These are phyloP conservation scores for Gila robusta DNA, from an alignment of 2,797 vertebrate species.

Conservation along the genomic window DNA sequence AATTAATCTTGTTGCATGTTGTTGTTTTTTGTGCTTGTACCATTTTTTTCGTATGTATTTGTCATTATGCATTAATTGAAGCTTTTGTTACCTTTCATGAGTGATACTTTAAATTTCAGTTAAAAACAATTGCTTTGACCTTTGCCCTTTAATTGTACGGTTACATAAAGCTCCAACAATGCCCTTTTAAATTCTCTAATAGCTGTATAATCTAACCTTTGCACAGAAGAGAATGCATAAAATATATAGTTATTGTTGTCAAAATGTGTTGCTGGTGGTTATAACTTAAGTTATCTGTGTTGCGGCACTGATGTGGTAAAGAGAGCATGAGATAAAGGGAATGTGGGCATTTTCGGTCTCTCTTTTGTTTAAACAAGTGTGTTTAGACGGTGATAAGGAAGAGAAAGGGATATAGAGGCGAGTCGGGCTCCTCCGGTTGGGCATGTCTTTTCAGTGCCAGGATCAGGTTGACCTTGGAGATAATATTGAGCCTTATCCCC, in stretches of 20 bases:
- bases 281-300: constrained; percentile 74
- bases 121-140: constrained; percentile 27
- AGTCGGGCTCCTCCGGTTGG: constrained; percentile 48
- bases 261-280: constrained; percentile 75
- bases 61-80: constrained; percentile 8
- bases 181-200: constrained; percentile 24
- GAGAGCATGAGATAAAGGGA: constrained; percentile 61
- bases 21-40: constrained; percentile 1
- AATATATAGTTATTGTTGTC: constrained; percentile 71
- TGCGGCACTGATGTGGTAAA: constrained; percentile 71
- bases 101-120: constrained; percentile 10
- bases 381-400: constrained; percentile 64
- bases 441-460: constrained; percentile 56
- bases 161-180: background rate
- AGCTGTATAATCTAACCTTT: constrained; percentile 36
- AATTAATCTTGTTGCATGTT: constrained; percentile 22
- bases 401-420: constrained; percentile 53
- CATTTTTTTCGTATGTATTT: background rate
- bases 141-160: constrained; percentile 10
- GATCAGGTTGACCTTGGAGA: constrained; percentile 68
- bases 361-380: constrained; percentile 66
- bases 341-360: constrained; percentile 45
- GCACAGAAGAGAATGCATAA: constrained; percentile 10
- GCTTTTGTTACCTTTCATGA: constrained; percentile 8
- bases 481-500: constrained; percentile 62